Evolutionary conservation across 2,113 vertebrate species (phyloP).

Genomic region (Psittacus erithacus): DNA sequence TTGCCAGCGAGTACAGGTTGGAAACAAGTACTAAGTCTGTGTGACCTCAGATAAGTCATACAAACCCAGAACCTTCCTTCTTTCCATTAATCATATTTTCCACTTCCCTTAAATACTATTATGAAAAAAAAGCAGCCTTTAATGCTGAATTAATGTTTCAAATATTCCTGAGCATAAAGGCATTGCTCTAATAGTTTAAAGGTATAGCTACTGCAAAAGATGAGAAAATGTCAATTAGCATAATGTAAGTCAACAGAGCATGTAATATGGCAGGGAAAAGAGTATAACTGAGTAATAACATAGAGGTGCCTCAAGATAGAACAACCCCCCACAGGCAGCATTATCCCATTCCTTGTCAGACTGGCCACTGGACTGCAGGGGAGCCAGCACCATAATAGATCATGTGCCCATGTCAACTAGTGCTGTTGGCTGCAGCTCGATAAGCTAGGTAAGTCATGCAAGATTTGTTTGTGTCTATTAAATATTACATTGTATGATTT

Average conservation of each 20-base stretch:
- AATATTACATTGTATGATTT: background rate
- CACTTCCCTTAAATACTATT: background rate
- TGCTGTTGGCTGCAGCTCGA: background rate
- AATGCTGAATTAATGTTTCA: conserved; percentile 29
- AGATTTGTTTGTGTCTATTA: background rate
- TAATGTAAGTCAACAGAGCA: background rate
- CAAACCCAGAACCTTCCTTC: background rate
- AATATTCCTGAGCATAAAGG: background rate
- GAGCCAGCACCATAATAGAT: rapidly evolving
- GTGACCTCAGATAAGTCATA: background rate
- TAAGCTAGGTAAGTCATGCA: background rate
- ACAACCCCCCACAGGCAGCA: background rate
- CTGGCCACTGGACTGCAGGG: background rate
- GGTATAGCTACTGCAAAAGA: background rate
- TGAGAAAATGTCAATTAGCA: conserved; percentile 11
- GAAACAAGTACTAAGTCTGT: background rate
- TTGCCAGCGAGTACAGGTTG: background rate
- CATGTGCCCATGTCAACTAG: too few relatives aligned
- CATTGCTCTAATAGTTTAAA: background rate
- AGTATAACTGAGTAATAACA: background rate
- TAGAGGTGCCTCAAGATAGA: background rate
- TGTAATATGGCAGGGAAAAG: background rate
- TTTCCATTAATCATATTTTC: background rate
- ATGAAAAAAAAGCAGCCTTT: background rate
- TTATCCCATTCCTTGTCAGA: background rate